Evolutionary conservation across 2,888 invertebrate genomes (phyloP).

Genomic region (Aquatica leii): DNA sequence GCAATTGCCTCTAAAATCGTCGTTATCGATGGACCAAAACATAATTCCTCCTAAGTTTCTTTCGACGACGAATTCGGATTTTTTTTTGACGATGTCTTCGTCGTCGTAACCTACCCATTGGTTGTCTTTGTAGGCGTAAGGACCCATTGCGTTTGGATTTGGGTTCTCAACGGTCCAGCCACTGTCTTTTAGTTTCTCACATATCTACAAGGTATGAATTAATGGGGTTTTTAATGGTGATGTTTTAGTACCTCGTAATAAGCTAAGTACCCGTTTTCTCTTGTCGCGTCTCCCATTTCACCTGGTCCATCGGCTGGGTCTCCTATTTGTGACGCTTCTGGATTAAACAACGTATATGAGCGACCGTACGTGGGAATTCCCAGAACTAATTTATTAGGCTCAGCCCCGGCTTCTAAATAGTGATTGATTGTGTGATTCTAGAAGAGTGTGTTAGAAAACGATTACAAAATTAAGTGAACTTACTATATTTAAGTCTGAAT

Average conservation of each 20-base stretch:
- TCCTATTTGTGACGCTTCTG: conserved; percentile 85
- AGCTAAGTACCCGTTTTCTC: conserved; percentile 91
- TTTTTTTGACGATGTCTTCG: conserved; percentile 80
- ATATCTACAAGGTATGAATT: conserved; percentile 74
- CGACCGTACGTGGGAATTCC: conserved; percentile 92
- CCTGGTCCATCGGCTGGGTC: conserved; percentile 91
- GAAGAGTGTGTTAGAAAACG: conserved; percentile 38
- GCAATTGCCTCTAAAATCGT: conserved; percentile 92
- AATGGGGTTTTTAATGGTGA: too few species aligned
- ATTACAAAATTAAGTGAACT: conserved; percentile 62
- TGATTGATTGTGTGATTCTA: conserved; percentile 88
- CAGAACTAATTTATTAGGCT: conserved; percentile 79
- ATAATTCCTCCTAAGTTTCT: conserved; percentile 88
- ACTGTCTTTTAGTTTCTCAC: conserved; percentile 79
- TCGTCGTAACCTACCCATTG: conserved; percentile 97
- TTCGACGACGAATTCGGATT: conserved; percentile 86
- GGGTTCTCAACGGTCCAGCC: conserved; percentile 87
- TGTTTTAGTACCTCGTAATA: conserved; percentile 81
- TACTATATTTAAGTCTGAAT: conserved; percentile 88
- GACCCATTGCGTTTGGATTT: conserved; percentile 84
- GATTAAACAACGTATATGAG: conserved; percentile 87
- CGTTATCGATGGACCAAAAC: conserved; percentile 95
- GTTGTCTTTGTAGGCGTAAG: conserved; percentile 85
- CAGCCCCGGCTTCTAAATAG: conserved; percentile 81
- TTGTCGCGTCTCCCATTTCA: conserved; percentile 87